Evolutionary conservation across 1,140 invertebrate genomes (phyloP), one percentile per base, ranked within the genome.

Genomic region (Alviniconcha marisindica): DNA sequence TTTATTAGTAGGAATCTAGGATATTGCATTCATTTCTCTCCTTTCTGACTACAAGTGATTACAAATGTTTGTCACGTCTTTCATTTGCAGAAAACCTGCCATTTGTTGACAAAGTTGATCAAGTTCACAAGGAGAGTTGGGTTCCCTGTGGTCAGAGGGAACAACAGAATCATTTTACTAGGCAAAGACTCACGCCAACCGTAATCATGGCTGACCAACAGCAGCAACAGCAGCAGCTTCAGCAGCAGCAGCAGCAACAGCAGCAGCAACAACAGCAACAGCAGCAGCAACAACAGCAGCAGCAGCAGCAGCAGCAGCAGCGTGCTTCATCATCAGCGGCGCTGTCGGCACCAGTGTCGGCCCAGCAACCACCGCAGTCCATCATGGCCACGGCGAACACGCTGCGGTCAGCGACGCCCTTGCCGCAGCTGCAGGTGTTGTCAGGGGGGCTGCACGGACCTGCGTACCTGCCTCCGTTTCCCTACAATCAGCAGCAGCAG

Each of bases 401-500:
- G 14, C 63, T 84, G n/a, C 36, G 83, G 56, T 84, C 83, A 44
- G 73, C 83, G 33, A 74, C 71, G 33, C 73, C 83, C 0, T 28
- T 81, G 31, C 80, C 79, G 33, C 86, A 88, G 81, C 87, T 89
- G 3, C 90, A 89, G 73, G 88, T 91, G n/a, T 90, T 91, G 36
- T 96, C 97, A 86, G 87, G 88, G 77, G 96, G 96, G 0, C 91
- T 97, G 83, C 96, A 96, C 88, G 96, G 96, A 92, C 95, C 95
- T 88, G 94, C 96, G 4, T 97, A 97, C 91, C 93, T 97, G 79
- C 96, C 96, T 87, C 96, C 97, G 91, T 93, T 97, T 33, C 83
- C 86, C 42, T 89, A 91, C 86, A 87, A 88, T 63, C 88, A 89
- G 77, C 87, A 89, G 44, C 88, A 90, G 82, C 88, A 90, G 77